Base-by-base conservation (phyloP, 1,140 invertebrate species). In the Olivierus martensii region DNA sequence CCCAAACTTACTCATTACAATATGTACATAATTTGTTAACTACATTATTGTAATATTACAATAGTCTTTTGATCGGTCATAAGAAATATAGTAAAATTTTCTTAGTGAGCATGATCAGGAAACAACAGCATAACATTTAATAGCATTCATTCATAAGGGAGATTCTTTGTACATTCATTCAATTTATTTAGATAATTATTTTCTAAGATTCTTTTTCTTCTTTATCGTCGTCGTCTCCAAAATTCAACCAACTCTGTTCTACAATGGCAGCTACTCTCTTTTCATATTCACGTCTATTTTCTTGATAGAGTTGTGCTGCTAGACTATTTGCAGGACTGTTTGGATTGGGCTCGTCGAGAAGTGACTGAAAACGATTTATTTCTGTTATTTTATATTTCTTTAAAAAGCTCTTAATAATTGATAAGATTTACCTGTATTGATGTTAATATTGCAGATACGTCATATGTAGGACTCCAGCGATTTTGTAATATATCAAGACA, bases 401-500 rank as follows among this genome's bases (percentile, higher is more conserved):
- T 4, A 6, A 28, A 28, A 67, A n/a, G n/a, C 86, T 90, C 74
- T 92, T 92, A 59, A 89, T 89, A 75, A 92, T 92, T 57, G 89
- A 89, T 87, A 72, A 90, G 75, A 17, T 48, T 49, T 66, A 71
- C 75, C 74, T 77, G 76, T 65, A 83, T 82, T 51, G 80, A 83
- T 68, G 94, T 99, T 72, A 99, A 77, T 67, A 99, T 97, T 59
- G 94, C 93, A 61, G 91, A 95, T 28, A 98, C 94, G 78, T 99
- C 95, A 71, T 99, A 99, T 57, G 94, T 98, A 60, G 95, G 95
- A 75, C 91, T 95, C 95, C 95, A 99, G 74, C 93, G 82, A 71
- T 98, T 98, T 77, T 99, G 91, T 72, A 95, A 76, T 69, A 99
- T 98, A 73, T 99, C 95, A 75, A 99, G 79, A 77, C 95, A 99